A percentile compares a stretch with the other conserved stretches of the same genome.
phyloP scores from a whole-genome alignment of 2,797 vertebrate genomes.

The Phataginus tricuspis region DNA sequence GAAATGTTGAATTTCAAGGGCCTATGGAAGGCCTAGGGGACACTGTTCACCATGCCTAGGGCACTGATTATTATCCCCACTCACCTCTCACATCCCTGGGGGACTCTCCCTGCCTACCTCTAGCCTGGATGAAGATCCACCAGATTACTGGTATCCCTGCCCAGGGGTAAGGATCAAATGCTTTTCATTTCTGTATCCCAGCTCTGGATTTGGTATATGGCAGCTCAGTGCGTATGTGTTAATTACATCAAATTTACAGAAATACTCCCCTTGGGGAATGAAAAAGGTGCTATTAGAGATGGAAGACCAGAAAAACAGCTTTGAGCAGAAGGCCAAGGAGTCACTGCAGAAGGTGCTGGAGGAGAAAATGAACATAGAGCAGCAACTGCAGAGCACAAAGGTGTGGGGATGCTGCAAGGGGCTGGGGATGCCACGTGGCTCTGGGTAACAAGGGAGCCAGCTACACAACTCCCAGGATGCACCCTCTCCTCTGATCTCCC shows the following conservation, averaged over 20 bases:
- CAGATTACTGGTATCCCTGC: not conserved
- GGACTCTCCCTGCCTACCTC: not conserved
- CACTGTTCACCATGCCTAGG: not conserved
- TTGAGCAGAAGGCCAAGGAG: slow-evolving; percentile 92
- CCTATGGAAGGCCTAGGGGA: not conserved
- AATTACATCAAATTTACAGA: slow-evolving; percentile 80
- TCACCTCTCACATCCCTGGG: not conserved
- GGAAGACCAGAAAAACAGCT: slow-evolving; percentile 93
- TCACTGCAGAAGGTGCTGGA: slow-evolving; percentile 92
- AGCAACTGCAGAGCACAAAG: slow-evolving; percentile 89
- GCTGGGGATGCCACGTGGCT: not conserved
- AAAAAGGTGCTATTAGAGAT: slow-evolving; percentile 92
- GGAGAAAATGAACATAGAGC: slow-evolving; percentile 90
- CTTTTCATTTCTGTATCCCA: not conserved
- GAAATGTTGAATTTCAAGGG: not conserved
- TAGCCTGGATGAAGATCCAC: not conserved
- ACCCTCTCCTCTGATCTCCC: not conserved
- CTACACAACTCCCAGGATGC: not conserved
- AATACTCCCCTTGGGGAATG: slow-evolving; percentile 90
- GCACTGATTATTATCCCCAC: not conserved
- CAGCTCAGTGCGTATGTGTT: not conserved
- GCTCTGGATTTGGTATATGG: not conserved
- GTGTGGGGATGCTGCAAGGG: slow-evolving; percentile 78
- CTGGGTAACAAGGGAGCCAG: not conserved
- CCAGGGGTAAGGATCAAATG: not conserved